A percentile compares a stretch with the other conserved stretches of the same genome.
phyloP scores from a whole-genome alignment of 2,797 vertebrate species.

The Mareca penelope region DNA sequence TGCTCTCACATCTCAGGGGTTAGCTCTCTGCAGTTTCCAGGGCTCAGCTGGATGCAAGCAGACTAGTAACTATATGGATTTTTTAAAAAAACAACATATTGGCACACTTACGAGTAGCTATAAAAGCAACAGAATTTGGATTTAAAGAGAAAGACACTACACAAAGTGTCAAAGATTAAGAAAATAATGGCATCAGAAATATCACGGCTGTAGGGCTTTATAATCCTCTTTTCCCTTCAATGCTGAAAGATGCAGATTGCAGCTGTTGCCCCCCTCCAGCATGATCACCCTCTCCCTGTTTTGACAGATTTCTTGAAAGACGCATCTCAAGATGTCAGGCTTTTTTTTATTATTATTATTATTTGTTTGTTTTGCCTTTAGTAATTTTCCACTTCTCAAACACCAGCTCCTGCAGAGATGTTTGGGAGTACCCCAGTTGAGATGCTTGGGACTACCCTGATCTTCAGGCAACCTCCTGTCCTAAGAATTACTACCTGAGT shows the following conservation, averaged over 20 bases:
- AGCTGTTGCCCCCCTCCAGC: constrained; percentile 59
- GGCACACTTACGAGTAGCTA: constrained; percentile 19
- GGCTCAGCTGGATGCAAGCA: constrained; percentile 60
- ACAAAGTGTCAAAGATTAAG: constrained; percentile 59
- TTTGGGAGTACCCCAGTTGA: constrained; percentile 18
- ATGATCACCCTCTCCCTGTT: constrained; percentile 49
- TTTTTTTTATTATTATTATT: neutral
- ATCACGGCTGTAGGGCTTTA: constrained; percentile 43
- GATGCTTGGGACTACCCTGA: constrained; percentile 8
- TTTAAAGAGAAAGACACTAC: constrained; percentile 47
- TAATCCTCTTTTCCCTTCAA: constrained; percentile 13
- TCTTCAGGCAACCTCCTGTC: neutral
- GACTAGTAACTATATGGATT: constrained; percentile 38
- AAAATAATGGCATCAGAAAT: constrained; percentile 61
- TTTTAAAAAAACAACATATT: neutral
- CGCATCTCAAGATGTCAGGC: constrained; percentile 55
- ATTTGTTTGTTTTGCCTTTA: constrained; percentile 32
- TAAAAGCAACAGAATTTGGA: constrained; percentile 54
- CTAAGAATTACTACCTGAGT: neutral
- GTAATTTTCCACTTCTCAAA: constrained; percentile 49
- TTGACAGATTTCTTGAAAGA: constrained; percentile 63
- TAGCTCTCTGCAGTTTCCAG: neutral
- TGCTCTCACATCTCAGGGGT: constrained; percentile 12
- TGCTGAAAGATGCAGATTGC: constrained; percentile 52
- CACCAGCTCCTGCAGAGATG: constrained; percentile 33